Base-by-base conservation (phyloP, 1,140 invertebrate species). In the Augochlora pura region DNA sequence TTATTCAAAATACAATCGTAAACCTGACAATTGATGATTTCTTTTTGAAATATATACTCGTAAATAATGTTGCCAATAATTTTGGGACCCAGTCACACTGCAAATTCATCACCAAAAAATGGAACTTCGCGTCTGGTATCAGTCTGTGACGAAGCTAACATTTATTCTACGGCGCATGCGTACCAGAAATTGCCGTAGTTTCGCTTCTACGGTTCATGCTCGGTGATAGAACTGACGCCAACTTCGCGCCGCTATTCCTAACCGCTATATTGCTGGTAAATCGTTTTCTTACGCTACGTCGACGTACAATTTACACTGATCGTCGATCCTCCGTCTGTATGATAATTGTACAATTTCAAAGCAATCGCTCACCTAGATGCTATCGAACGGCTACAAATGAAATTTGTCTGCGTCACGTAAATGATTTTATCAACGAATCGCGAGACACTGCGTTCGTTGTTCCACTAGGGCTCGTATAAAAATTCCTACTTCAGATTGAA, bases 401-500 rank as follows among this genome's bases (percentile, higher is more conserved):
- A 38, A n/a, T 0, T 57, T 57, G 8, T 57, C 54, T 57, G 54
- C n/a, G n/a, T n/a, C 21, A n/a, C 54, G 54, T 8, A n/a, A 23
- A 16, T 54, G 9, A 21, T 14, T 39, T 59, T 2, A 25, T 38
- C 32, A 59, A 59, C n/a, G 57, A 59, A 59, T 25, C 57, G 49
- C 49, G 16, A 6, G 49, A 52, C 49, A 46, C 8, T 39, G 18
- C 23, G 52, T 42, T 39, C 39, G 62, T 46, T 25, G 21, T 18
- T n/a, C n/a, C 25, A 46, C 27, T 9, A 66, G 32, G 49, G 57
- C 42, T 27, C 10, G 39, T 68, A 76, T 60, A 21, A 68, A 76
- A 76, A 76, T 12, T 32, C 12, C 67, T 27, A 57, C 25, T 9
- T 21, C 25, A 59, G 38, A 9, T 46, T 68, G 52, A 76, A 68